Percentiles rank a stretch among this genome's conserved stretches.
Evolutionary conservation across 2,113 vertebrate species (phyloP).

Genomic region (Solenodon paradoxus): DNA sequence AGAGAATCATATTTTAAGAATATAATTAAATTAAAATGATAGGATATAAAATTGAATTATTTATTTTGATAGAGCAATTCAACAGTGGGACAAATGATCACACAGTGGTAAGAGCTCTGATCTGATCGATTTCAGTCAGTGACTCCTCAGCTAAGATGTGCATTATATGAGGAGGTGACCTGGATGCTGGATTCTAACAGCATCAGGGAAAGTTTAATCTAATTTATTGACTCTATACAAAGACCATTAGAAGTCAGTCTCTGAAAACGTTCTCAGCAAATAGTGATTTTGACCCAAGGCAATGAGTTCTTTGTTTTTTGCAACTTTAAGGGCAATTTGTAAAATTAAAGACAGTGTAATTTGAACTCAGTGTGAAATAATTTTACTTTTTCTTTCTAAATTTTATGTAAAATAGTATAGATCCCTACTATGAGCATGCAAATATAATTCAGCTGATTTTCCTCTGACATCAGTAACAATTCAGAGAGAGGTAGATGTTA

Average conservation of each 20-base stretch:
- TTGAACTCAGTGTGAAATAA: neutral
- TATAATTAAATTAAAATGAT: neutral
- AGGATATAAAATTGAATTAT: neutral
- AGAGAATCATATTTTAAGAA: neutral
- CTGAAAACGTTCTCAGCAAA: conserved; percentile 15
- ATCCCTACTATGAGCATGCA: neutral
- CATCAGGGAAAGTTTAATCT: neutral
- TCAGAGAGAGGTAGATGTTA: neutral
- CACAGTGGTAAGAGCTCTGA: neutral
- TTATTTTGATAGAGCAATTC: neutral
- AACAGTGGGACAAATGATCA: neutral
- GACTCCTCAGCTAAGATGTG: rapidly evolving
- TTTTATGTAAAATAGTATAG: neutral
- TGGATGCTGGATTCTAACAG: neutral
- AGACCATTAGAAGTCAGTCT: neutral
- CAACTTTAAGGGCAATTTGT: conserved; percentile 8
- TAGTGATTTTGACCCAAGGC: neutral
- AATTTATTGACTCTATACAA: neutral
- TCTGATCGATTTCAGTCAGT: neutral
- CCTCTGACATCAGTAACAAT: neutral
- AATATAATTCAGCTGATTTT: neutral
- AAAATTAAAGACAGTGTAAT: neutral
- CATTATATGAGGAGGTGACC: neutral
- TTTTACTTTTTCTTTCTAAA: neutral
- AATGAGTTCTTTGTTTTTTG: neutral